Base-by-base conservation (phyloP, 2,113 vertebrate genomes). In the Embiotoca jacksoni region DNA sequence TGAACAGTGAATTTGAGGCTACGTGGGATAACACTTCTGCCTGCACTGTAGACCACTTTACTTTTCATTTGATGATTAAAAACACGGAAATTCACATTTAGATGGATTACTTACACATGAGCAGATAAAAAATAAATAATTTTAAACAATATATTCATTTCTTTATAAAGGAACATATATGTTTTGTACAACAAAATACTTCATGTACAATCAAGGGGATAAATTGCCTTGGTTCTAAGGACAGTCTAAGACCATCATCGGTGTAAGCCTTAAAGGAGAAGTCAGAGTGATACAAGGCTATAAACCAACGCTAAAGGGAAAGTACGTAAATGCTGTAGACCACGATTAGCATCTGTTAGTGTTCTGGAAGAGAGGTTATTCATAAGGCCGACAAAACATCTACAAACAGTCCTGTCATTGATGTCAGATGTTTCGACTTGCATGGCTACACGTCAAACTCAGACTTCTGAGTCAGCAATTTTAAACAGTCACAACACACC, bases 51-150 rank as follows among this genome's bases (percentile, higher is more conserved):
- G 46, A 72, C 74, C 36, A 69, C 69, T 61, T 70, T 61, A 53
- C 74, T 83, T 75, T 79, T 44, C 67, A 60, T 72, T 76, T 15
- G 30, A 81, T 49, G 69, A 72, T 41, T 68, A 68, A 44, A 37
- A 81, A 70, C 62, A 81, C 44, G 63, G 31, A 50, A 36, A n/a
- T 49, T 72, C 54, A 88, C 80, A 82, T 61, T 81, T 71, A 84
- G 52, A 81, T 67, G 35, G 37, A 74, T 30, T 67, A 79, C 50
- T 64, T 82, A 86, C 69, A 85, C 69, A 72, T 41, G 58, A 72
- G 35, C 58, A 73, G 73, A 85, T 88, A 86, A 78, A 93, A 92
- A 92, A 93, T 88, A 91, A 91, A 92, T 81, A n/a, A 77, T 84
- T 84, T 83, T 52, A 83, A 91, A 81, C 52, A 72, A 90, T 92